Evolutionary conservation across 2,888 invertebrate genomes (phyloP).

Genomic region (Noctua comes): DNA sequence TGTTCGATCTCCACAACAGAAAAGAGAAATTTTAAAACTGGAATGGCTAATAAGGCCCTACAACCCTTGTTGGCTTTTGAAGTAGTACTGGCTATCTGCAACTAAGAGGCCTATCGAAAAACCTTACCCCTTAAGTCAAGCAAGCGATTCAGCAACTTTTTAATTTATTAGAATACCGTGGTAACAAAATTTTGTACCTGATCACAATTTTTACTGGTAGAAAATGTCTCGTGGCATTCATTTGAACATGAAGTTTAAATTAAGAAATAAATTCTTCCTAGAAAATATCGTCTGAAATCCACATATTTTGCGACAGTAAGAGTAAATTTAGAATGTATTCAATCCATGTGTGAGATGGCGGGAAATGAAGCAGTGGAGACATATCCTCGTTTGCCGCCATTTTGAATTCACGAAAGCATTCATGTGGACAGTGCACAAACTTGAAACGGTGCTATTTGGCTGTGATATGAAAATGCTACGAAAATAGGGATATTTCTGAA

Average conservation of each 20-base stretch:
- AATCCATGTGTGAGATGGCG: slow-evolving; percentile 16
- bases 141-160: slow-evolving; percentile 2
- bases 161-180: slow-evolving; percentile 5
- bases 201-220: not conserved
- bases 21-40: too few relatives aligned
- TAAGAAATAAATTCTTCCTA: not conserved
- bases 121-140: not conserved
- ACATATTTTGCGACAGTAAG: not conserved
- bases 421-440: not conserved
- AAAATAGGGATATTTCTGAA: not conserved
- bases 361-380: slow-evolving; percentile 7
- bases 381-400: slow-evolving; percentile 6
- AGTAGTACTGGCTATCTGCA: slow-evolving; percentile 4
- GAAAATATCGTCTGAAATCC: not conserved
- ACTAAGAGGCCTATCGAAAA: not conserved
- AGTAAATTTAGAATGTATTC: slow-evolving; percentile 9
- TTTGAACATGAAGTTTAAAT: not conserved
- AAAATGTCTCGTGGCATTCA: not conserved
- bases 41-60: not conserved
- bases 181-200: not conserved
- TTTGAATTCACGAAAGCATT: slow-evolving; percentile 23
- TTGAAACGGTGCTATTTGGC: not conserved
- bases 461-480: not conserved
- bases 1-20: too few relatives aligned
- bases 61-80: not conserved